These are phyloP conservation scores for Aphidius colemani DNA, from an alignment of 2,888 invertebrate species.

Conservation along the genomic window DNA sequence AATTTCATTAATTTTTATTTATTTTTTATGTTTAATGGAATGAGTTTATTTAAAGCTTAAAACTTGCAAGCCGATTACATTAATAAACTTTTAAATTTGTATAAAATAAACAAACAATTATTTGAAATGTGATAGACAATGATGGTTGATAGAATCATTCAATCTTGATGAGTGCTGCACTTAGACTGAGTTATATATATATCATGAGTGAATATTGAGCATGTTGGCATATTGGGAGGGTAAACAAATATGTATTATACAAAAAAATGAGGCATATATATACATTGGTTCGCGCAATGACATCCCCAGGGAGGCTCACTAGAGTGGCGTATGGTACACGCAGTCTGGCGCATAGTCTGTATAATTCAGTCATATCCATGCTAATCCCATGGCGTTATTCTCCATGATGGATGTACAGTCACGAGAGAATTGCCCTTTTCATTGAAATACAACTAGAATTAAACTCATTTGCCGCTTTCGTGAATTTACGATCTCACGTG, in stretches of 20 bases:
- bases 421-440: slow-evolving; percentile 55
- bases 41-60: no score
- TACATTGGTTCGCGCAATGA: slow-evolving; percentile 44
- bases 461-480: slow-evolving; percentile 51
- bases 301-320: slow-evolving; percentile 47
- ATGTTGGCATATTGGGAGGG: slow-evolving; percentile 9
- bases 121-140: not conserved
- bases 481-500: slow-evolving; percentile 33
- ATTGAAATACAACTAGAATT: slow-evolving; percentile 57
- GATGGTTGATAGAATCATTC: slow-evolving; percentile 11
- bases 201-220: slow-evolving; percentile 12
- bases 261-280: slow-evolving; percentile 9
- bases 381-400: slow-evolving; percentile 55
- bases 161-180: slow-evolving; percentile 18
- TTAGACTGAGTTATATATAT: slow-evolving; percentile 14
- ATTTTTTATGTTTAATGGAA: no score
- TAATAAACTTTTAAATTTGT: no score
- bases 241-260: not conserved
- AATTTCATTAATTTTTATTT: no score
- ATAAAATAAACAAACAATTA: not conserved
- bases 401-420: slow-evolving; percentile 54
- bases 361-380: slow-evolving; percentile 58
- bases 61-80: no score
- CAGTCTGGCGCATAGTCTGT: slow-evolving; percentile 56
- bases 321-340: slow-evolving; percentile 50